Evolutionary conservation across 2,888 invertebrate species (phyloP).

Genomic region (Tricholauxania praeusta): DNA sequence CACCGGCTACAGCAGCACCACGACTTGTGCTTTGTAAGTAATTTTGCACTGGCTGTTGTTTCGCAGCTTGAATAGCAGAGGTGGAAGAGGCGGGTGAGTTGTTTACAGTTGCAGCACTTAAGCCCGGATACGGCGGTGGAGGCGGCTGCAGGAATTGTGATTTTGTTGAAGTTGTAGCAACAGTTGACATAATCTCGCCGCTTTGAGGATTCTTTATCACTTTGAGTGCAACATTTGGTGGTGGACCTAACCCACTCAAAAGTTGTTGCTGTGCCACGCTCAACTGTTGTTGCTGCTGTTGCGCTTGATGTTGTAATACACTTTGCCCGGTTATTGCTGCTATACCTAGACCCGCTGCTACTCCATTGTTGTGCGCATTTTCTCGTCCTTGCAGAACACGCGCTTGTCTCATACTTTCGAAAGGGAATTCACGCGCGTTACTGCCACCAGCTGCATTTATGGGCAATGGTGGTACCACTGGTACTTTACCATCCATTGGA

Average conservation of each 20-base stretch:
- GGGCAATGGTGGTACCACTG: conserved; percentile 69
- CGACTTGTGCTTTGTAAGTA: conserved; percentile 43
- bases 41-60: conserved; percentile 47
- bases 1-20: conserved; percentile 31
- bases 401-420: conserved; percentile 92
- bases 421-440: conserved; percentile 77
- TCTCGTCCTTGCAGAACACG: conserved; percentile 83
- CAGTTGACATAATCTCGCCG: conserved; percentile 51
- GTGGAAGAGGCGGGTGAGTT: conserved; percentile 43
- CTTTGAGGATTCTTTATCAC: conserved; percentile 58
- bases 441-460: conserved; percentile 66
- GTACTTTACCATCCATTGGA: conserved; percentile 82
- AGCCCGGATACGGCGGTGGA: conserved; percentile 65
- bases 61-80: conserved; percentile 32
- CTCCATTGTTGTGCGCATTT: conserved; percentile 23
- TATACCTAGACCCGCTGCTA: conserved; percentile 26
- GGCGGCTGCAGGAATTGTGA: conserved; percentile 64
- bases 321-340: conserved; percentile 22
- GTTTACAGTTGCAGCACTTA: conserved; percentile 46
- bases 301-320: conserved; percentile 32
- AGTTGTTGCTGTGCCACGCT: conserved; percentile 47
- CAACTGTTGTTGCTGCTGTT: conserved; percentile 42
- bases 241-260: conserved; percentile 51
- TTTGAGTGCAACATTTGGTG: conserved; percentile 59
- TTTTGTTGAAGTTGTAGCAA: conserved; percentile 49